Conservation (phyloP, 2,888 invertebrate genomes). For the Bombylius discolor region DNA sequence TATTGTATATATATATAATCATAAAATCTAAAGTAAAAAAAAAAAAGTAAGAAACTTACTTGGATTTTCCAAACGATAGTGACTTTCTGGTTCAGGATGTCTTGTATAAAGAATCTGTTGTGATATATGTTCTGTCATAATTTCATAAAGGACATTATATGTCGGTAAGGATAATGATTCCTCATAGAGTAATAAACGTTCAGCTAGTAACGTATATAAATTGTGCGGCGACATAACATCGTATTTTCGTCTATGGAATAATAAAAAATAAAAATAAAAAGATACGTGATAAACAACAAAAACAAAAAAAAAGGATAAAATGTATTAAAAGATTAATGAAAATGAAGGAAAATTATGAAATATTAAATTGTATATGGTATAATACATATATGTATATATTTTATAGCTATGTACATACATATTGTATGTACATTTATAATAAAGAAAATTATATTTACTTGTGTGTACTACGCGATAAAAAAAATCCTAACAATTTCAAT, state of each 20-base stretch:
- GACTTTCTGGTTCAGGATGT: conserved; percentile 91
- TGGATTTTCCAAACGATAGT: conserved; percentile 90
- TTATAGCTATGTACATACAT: too few species aligned
- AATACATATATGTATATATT: too few species aligned
- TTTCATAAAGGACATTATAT: conserved; percentile 97
- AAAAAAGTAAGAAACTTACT: conserved; percentile 47
- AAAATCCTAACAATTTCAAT: conserved; percentile 92
- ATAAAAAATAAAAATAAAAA: conserved; percentile 1
- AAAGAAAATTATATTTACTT: conserved; percentile 51
- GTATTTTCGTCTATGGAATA: conserved; percentile 70
- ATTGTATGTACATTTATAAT: background rate
- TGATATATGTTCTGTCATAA: conserved; percentile 93
- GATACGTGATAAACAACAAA: background rate
- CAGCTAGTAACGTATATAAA: conserved; percentile 90
- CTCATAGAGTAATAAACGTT: conserved; percentile 77
- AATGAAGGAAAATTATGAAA: too few species aligned
- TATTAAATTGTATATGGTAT: too few species aligned
- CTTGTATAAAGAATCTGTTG: conserved; percentile 87
- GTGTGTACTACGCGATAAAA: conserved; percentile 93
- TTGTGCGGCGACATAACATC: conserved; percentile 99
- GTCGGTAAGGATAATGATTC: conserved; percentile 85
- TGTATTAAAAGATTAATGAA: background rate
- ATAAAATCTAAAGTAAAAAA: too few species aligned
- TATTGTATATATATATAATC: too few species aligned
- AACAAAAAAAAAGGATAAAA: background rate